These are phyloP conservation scores for Thalassoma bifasciatum DNA, from an alignment of 2,113 vertebrate species.

Conservation along the genomic window DNA sequence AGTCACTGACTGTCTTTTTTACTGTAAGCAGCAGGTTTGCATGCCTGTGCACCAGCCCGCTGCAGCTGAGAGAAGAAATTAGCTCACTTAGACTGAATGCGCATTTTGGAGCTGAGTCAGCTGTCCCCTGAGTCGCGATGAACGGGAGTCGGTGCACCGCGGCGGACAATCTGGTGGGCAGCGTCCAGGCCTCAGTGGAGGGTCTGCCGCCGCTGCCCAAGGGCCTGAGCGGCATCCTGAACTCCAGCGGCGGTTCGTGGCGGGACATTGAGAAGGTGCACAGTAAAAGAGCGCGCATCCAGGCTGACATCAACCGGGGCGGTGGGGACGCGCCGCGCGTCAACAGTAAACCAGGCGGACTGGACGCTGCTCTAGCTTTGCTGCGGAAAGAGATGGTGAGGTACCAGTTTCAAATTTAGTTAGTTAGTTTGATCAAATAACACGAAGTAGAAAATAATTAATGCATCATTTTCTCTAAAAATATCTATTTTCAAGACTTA, in stretches of 20 bases:
- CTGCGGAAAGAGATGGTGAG: constrained; percentile 87
- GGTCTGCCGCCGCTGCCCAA: constrained; percentile 85
- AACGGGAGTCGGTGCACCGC: constrained; percentile 64
- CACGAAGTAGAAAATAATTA: too few species aligned
- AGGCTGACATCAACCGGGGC: constrained; percentile 83
- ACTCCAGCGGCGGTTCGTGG: constrained; percentile 87
- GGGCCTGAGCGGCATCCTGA: constrained; percentile 86
- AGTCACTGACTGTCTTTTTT: background rate
- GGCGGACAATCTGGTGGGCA: constrained; percentile 59
- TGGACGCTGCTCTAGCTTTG: constrained; percentile 83
- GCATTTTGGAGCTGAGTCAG: background rate
- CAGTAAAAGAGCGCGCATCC: constrained; percentile 85
- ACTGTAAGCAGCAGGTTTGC: background rate
- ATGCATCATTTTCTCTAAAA: too few species aligned
- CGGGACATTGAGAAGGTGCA: constrained; percentile 85
- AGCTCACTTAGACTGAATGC: background rate
- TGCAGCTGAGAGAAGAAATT: background rate
- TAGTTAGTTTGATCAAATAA: too few species aligned
- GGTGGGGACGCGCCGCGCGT: constrained; percentile 63
- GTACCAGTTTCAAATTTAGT: too few species aligned
- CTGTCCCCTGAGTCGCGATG: constrained; percentile 51
- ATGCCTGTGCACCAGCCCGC: too few species aligned
- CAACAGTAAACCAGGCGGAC: constrained; percentile 77
- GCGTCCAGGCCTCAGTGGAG: constrained; percentile 64
- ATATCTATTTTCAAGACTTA: too few species aligned